Base-by-base conservation (phyloP, 2,888 invertebrate genomes). In the Eristalis intricaria region DNA sequence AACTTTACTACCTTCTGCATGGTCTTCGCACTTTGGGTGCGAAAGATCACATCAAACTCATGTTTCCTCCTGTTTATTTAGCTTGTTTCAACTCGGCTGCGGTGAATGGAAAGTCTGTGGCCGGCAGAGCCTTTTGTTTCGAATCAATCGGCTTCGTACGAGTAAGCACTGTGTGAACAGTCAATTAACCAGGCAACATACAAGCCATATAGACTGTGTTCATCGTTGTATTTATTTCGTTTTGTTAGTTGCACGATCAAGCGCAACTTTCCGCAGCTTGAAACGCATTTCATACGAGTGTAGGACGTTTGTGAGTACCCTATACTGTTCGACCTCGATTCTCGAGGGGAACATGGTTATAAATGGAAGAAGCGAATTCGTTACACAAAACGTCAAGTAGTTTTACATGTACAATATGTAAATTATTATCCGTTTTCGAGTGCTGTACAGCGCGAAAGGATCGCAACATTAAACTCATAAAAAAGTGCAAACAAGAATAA, bases 381-480 rank as follows among this genome's bases (percentile, higher is more conserved):
- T 80, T 35, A 23, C 65, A 60, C 26, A 11, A 11, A 32, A 32
- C 40, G 56, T 40, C 35, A 78, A 78, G 77, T 66, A 70, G 73
- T 74, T 86, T 69, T 70, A 71, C 66, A 78, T 71, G 10, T 29
- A 82, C 73, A 85, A 81, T 70, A 86, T 82, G 82, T 78, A 86
- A 82, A 86, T 82, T 78, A 82, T 78, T 70, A 85, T 85, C 75
- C 71, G 43, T 50, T 68, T 7, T 19, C 60, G 32, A 81, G 79
- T 22, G 10, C 40, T 43, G 15, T 68, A 61, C 13, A 40, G 66
- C 13, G 22, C 1, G 23, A 32, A 61, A 35, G 29, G 43, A 13
- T 38, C 22, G 29, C n/a, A 23, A 58, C 19, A 40, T 60, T 60
- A 4, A 65, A 40, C 23, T 64, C 56, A 38, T n/a, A 61, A 76